Conservation (phyloP, 2,797 vertebrate genomes). For the Euphonia xanthogaster region DNA sequence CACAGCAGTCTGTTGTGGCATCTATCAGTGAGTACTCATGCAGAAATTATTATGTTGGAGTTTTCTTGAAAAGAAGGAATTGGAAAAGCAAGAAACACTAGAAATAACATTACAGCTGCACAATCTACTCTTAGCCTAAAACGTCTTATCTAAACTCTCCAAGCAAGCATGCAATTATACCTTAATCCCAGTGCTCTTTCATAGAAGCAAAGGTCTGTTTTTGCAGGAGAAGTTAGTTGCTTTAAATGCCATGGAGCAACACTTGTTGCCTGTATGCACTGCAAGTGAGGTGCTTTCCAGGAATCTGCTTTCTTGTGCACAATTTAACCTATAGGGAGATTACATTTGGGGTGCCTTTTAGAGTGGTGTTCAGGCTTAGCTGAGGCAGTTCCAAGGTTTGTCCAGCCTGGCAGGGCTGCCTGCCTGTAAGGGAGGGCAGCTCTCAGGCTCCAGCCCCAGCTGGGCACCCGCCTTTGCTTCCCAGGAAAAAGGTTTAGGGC, state of each 20-base stretch:
- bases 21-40: not conserved
- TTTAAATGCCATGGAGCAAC: not conserved
- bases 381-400: not conserved
- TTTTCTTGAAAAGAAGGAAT: not conserved
- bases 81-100: not conserved
- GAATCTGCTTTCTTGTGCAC: not conserved
- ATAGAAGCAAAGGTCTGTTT: constrained; percentile 18
- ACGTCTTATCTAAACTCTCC: not conserved
- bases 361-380: not conserved
- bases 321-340: not conserved
- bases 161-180: not conserved
- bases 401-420: not conserved
- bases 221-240: not conserved
- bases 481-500: not conserved
- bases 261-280: not conserved
- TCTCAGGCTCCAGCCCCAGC: not conserved
- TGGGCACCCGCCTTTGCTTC: not conserved
- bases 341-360: not conserved
- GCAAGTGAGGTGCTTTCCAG: not conserved
- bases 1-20: not conserved
- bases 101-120: not conserved
- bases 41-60: not conserved
- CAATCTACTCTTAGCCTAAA: not conserved
- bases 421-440: not conserved
- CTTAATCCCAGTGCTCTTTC: not conserved